A percentile compares a stretch with the other conserved stretches of the same genome.
Conservation (phyloP, 2,797 vertebrate species). For the Triplophysa bombifrons region DNA sequence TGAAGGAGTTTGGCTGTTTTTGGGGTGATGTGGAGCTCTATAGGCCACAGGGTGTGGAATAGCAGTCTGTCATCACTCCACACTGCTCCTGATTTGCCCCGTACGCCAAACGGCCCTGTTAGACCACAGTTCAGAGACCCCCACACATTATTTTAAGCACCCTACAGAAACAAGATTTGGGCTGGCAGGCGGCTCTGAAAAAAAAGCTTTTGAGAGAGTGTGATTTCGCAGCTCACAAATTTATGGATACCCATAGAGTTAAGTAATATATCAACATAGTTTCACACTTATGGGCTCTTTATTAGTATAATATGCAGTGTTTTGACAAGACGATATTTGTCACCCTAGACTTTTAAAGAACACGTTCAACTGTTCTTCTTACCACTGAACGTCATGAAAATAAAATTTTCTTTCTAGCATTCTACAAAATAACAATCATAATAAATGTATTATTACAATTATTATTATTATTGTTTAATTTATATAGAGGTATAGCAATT, state of each 20-base stretch:
- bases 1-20: slow-evolving; percentile 43
- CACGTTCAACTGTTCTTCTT: background rate
- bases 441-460: too few species aligned
- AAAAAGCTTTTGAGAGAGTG: background rate
- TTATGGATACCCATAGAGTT: background rate
- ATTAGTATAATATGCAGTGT: background rate
- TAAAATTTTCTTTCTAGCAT: too few species aligned
- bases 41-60: slow-evolving; percentile 50
- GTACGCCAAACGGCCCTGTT: background rate
- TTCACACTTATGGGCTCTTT: background rate
- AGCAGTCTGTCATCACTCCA: slow-evolving; percentile 49
- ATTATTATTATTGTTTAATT: too few species aligned
- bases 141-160: background rate
- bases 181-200: background rate
- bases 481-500: too few species aligned
- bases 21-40: slow-evolving; percentile 7
- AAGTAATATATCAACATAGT: background rate
- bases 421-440: too few species aligned
- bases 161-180: background rate
- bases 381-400: background rate
- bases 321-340: background rate
- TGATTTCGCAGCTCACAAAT: slow-evolving; percentile 22
- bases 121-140: background rate
- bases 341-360: background rate
- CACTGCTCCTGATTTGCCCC: slow-evolving; percentile 14